Evolutionary conservation across 2,113 vertebrate genomes (phyloP).

Genomic region (Pelecanoides urinatrix): DNA sequence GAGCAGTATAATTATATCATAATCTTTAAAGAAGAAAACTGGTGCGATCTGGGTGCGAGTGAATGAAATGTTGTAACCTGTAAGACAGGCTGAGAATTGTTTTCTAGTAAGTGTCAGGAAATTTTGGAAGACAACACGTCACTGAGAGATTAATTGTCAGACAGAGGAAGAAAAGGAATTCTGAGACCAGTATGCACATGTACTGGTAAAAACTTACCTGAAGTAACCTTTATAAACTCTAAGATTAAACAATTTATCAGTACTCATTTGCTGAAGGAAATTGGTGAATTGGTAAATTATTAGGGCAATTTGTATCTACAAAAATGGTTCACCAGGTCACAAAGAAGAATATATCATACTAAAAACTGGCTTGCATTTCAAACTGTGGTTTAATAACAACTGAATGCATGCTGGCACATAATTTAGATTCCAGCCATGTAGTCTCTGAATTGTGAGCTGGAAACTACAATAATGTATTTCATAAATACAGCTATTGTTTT

Average conservation of each 20-base stretch:
- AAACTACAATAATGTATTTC: conserved; percentile 27
- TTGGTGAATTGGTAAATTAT: background rate
- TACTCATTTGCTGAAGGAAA: background rate
- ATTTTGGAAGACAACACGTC: accelerated
- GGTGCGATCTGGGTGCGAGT: accelerated
- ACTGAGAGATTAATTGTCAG: background rate
- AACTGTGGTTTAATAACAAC: conserved; percentile 23
- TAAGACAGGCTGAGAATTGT: background rate
- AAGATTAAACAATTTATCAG: background rate
- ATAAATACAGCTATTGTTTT: conserved; percentile 54
- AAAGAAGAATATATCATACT: background rate
- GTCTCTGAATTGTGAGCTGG: conserved; percentile 18
- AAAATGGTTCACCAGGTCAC: background rate
- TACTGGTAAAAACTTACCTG: background rate
- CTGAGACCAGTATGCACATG: background rate
- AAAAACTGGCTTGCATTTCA: background rate
- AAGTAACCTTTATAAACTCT: background rate
- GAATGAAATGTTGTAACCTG: background rate
- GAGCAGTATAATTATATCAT: background rate
- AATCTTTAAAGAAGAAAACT: background rate
- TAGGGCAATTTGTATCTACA: background rate
- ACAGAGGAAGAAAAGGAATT: background rate
- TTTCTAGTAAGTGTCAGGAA: background rate
- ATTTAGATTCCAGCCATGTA: conserved; percentile 38
- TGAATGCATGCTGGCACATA: background rate